A percentile compares a stretch with the other conserved stretches of the same genome.
These are phyloP conservation scores for Cygnus olor DNA, from an alignment of 2,797 vertebrate species.

Conservation along the genomic window DNA sequence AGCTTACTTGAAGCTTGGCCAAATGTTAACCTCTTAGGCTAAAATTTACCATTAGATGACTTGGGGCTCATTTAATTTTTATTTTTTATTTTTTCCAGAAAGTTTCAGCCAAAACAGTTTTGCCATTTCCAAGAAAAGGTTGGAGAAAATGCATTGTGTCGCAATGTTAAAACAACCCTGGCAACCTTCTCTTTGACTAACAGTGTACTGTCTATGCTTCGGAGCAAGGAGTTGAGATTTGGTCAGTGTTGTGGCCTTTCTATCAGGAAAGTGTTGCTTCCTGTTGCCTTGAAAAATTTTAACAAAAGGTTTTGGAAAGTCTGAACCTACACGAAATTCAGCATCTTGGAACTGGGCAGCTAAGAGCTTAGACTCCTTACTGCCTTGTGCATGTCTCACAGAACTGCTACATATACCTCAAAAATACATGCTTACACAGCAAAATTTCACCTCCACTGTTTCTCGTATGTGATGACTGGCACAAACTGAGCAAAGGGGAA, in stretches of 20 bases:
- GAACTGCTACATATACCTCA: neutral
- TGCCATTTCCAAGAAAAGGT: constrained; percentile 26
- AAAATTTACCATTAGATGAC: neutral
- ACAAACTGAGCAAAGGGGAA: neutral
- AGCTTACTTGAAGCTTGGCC: neutral
- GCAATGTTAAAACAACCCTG: constrained; percentile 34
- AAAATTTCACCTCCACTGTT: neutral
- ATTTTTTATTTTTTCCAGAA: neutral
- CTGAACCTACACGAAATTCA: neutral
- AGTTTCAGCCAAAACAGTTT: neutral
- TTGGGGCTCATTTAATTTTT: neutral
- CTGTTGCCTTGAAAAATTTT: neutral
- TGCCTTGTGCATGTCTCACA: neutral
- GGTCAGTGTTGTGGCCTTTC: neutral
- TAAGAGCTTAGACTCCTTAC: neutral
- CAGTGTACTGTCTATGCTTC: neutral
- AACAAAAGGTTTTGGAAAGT: neutral
- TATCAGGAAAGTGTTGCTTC: neutral
- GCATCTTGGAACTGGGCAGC: neutral
- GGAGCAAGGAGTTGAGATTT: neutral
- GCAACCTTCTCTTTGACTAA: neutral
- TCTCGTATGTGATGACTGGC: neutral
- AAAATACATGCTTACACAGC: neutral
- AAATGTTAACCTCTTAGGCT: neutral
- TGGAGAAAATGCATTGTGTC: constrained; percentile 38